Conservation (phyloP, 2,113 vertebrate genomes). For the Notarius quadriscutis region DNA sequence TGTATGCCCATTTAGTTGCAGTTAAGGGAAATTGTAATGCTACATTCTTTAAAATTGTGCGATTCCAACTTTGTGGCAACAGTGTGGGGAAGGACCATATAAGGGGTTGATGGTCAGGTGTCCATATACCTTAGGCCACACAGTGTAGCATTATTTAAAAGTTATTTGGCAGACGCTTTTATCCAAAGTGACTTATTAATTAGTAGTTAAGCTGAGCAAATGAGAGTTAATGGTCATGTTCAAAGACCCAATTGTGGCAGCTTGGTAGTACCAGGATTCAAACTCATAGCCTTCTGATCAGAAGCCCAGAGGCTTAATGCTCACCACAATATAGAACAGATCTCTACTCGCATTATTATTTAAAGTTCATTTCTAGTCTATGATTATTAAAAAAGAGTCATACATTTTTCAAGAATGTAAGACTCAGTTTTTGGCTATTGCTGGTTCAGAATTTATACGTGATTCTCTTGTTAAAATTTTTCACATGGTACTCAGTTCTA, state of each 20-base stretch:
- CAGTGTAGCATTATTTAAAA: neutral
- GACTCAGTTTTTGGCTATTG: neutral
- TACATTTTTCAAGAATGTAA: neutral
- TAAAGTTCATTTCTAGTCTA: neutral
- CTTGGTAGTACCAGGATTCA: neutral
- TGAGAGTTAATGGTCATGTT: neutral
- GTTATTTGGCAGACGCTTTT: neutral
- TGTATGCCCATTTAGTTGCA: no score
- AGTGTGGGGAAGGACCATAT: neutral
- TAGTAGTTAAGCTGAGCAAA: neutral
- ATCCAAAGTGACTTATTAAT: neutral
- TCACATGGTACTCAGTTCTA: neutral
- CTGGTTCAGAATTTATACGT: neutral
- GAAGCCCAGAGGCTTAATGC: neutral
- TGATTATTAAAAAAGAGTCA: neutral
- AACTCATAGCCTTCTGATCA: neutral
- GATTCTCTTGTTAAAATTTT: neutral
- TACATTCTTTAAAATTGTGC: no score
- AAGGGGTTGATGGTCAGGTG: neutral
- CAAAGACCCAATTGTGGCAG: neutral
- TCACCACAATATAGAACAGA: neutral
- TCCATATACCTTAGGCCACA: neutral
- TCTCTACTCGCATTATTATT: neutral
- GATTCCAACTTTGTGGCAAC: no score
- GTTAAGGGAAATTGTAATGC: no score